Conservation (phyloP, 2,888 invertebrate genomes). For the Acrobasis repandana region DNA sequence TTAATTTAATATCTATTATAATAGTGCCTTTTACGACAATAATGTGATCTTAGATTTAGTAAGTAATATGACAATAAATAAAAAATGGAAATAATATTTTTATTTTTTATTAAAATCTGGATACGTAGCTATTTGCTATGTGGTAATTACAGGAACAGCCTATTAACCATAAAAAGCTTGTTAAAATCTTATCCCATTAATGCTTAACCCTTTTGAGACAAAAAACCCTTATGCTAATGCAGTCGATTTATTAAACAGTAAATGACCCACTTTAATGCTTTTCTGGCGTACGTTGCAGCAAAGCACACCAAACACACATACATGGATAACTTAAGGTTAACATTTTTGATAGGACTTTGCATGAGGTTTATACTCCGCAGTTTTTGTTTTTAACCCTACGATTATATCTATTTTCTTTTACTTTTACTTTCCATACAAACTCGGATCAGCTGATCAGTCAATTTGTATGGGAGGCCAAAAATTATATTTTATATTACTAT, state of each 20-base stretch:
- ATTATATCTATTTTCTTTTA: no score
- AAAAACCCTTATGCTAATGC: slow-evolving; percentile 67
- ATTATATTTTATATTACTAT: no score
- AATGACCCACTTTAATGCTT: slow-evolving; percentile 65
- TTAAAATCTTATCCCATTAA: slow-evolving; percentile 51
- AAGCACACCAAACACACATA: slow-evolving; percentile 32
- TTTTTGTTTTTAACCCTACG: no score
- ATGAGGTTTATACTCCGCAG: background rate
- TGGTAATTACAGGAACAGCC: background rate
- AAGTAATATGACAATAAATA: slow-evolving; percentile 47
- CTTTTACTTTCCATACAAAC: no score
- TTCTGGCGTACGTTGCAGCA: slow-evolving; percentile 43
- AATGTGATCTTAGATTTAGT: slow-evolving; percentile 68
- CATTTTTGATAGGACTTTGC: background rate
- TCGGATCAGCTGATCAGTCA: no score
- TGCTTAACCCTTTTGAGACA: slow-evolving; percentile 51
- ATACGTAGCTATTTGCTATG: background rate
- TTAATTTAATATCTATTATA: slow-evolving; percentile 38
- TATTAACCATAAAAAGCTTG: slow-evolving; percentile 25
- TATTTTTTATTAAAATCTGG: background rate
- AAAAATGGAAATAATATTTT: slow-evolving; percentile 13
- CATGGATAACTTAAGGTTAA: background rate
- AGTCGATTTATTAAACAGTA: slow-evolving; percentile 56
- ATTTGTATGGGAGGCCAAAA: no score
- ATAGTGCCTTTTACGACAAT: slow-evolving; percentile 65